Evolutionary conservation across 2,888 invertebrate genomes (phyloP).

Genomic region (Morinoia aosen): DNA sequence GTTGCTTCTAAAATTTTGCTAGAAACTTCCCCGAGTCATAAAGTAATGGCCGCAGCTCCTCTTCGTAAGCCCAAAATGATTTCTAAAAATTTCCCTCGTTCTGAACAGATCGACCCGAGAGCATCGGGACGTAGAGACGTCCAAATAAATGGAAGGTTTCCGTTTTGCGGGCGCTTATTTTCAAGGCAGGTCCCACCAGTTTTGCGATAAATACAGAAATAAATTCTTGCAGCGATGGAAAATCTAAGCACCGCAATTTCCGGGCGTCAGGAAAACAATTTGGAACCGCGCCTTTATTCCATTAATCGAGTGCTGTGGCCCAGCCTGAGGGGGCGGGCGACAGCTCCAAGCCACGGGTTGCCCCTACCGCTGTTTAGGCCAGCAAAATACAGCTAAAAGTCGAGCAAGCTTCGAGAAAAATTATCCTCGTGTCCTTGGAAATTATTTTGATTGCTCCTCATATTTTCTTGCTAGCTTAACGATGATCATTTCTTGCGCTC

Average conservation of each 20-base stretch:
- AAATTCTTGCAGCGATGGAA: slow-evolving; percentile 26
- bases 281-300: slow-evolving; percentile 40
- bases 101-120: neutral
- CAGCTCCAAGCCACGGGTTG: neutral
- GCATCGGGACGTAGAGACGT: slow-evolving; percentile 4
- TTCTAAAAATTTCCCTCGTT: slow-evolving; percentile 6
- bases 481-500: neutral
- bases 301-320: slow-evolving; percentile 18
- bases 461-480: neutral
- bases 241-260: slow-evolving; percentile 46
- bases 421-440: neutral
- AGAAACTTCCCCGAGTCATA: neutral
- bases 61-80: neutral
- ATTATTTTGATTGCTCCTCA: neutral
- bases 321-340: neutral
- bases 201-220: slow-evolving; percentile 22
- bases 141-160: slow-evolving; percentile 10
- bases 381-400: neutral
- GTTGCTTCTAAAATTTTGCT: neutral
- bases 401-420: neutral
- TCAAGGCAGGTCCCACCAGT: neutral
- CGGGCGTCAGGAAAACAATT: slow-evolving; percentile 43
- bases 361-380: neutral
- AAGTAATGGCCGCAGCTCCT: neutral
- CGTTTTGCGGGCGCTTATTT: slow-evolving; percentile 1